Evolutionary conservation across 2,113 vertebrate species (phyloP).

Genomic region (Haemorhous mexicanus): DNA sequence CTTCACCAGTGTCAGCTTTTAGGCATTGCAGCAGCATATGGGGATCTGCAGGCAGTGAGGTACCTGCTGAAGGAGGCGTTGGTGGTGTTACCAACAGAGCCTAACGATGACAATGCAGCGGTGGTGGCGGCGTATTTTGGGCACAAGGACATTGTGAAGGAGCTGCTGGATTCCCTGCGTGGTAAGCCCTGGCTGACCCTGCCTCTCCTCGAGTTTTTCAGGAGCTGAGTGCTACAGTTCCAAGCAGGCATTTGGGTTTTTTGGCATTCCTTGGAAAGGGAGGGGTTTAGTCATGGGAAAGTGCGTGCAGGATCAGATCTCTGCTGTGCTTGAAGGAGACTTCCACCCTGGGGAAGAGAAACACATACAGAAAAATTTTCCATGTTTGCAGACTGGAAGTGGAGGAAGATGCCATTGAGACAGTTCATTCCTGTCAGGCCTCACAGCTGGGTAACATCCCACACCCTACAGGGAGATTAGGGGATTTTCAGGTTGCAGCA

Average conservation of each 20-base stretch:
- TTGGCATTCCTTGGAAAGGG: neutral
- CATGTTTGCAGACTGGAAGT: neutral
- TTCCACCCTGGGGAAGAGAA: neutral
- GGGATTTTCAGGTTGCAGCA: conserved; percentile 5
- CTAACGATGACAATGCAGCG: conserved; percentile 81
- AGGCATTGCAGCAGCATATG: conserved; percentile 79
- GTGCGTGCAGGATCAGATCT: neutral
- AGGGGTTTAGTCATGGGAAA: neutral
- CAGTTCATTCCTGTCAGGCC: neutral
- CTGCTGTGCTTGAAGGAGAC: neutral
- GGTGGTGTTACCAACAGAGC: conserved; percentile 78
- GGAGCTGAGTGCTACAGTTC: neutral
- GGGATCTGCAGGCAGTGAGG: conserved; percentile 79
- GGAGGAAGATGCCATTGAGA: neutral
- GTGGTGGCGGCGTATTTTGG: conserved; percentile 86
- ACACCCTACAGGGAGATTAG: neutral
- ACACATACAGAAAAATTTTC: neutral
- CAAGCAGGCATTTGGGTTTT: neutral
- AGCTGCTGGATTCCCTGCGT: conserved; percentile 84
- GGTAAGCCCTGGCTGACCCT: conserved; percentile 65
- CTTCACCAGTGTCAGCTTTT: conserved; percentile 74
- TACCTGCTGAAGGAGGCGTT: conserved; percentile 82
- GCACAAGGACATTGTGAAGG: conserved; percentile 76
- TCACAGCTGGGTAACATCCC: neutral
- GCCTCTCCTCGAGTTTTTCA: neutral